Base-by-base conservation (phyloP, 1,140 invertebrate genomes). In the Homarus americanus region DNA sequence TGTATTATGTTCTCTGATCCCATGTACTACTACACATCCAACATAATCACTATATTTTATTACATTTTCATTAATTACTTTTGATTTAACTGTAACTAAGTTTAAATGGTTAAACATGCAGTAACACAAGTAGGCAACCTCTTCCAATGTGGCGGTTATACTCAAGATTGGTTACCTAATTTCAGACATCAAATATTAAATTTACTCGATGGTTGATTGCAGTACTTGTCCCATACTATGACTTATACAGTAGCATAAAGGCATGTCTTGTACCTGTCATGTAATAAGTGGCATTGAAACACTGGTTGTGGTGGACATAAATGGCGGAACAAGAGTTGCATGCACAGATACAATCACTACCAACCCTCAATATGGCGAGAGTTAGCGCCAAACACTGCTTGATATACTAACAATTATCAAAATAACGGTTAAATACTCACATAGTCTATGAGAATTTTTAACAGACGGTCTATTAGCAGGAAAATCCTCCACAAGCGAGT, bases 361-460 rank as follows among this genome's bases (percentile, higher is more conserved):
- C 17, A 69, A 12, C 12, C 9, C 5, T 32, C 2, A 32, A 69
- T 32, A 12, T 69, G 4, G 3, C 0, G 28, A 32, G 63, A 32
- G n/a, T 69, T 32, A 5, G 9, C 53, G 17, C 28, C 2, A 44
- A 32, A 36, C 28, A 80, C 12, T 3, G 9, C 78, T 53, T 28
- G 1, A 17, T 15, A 44, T 32, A 49, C 78, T 80, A 4, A 28
- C 53, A 32, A 1, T 5, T 53, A 24, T 15, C 9, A 24, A 15
- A 7, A 15, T 32, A 28, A 38, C 15, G 12, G 10, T 80, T 17
- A 80, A 53, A 80, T 53, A 80, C 78, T 80, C 41, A 80, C 78
- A 80, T 80, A n/a, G 20, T 80, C 17, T 49, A 32, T 15, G 4
- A n/a, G n/a, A n/a, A 15, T 28, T 12, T 49, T 28, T 32, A 17